Evolutionary conservation across 2,797 vertebrate genomes (phyloP), one percentile per base, ranked within the genome.

Genomic region (Novumbra hubbsi): DNA sequence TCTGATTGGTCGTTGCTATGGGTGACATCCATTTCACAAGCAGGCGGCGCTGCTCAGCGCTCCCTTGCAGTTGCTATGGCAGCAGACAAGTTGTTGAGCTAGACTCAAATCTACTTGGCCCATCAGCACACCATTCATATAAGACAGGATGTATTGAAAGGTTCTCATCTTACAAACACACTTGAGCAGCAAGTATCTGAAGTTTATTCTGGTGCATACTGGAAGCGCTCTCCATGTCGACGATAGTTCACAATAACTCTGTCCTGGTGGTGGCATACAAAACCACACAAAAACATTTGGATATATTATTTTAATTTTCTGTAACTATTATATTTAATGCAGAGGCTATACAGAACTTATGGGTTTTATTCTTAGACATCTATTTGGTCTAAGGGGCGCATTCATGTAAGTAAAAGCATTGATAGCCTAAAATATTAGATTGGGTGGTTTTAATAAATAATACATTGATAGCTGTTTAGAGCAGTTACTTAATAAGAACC

Each of bases 51-150:
- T 87, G 88, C 90, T 85, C 87, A 0, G 87, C 78, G 77, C 78
- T 88, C 85, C 89, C 89, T 90, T 88, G 90, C 91, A 94, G 94
- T 96, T 94, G 91, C 95, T 89, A 95, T 94, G 94, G 95, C 79
- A 94, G 94, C 95, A 92, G 91, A 89, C 87, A 85, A 84, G 89
- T 91, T 84, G 86, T 92, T 93, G 89, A 89, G 90, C 85, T 87
- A 73, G 87, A 88, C 89, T 90, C 88, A 71, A 88, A 85, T 38
- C 34, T 38, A 84, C 87, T 86, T 75, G 78, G 79, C 73, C 12
- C 27, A 34, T 52, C 57, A 38, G 34, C 45, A 66, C 21, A 66
- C 28, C 28, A 34, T 12, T 72, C 41, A 67, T 69, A 57, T 27
- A 55, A 21, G 50, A 50, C 76, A 45, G 28, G 16, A 17, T 55